Evolutionary conservation across 2,888 invertebrate species (phyloP).

Genomic region (Apoda limacodes): DNA sequence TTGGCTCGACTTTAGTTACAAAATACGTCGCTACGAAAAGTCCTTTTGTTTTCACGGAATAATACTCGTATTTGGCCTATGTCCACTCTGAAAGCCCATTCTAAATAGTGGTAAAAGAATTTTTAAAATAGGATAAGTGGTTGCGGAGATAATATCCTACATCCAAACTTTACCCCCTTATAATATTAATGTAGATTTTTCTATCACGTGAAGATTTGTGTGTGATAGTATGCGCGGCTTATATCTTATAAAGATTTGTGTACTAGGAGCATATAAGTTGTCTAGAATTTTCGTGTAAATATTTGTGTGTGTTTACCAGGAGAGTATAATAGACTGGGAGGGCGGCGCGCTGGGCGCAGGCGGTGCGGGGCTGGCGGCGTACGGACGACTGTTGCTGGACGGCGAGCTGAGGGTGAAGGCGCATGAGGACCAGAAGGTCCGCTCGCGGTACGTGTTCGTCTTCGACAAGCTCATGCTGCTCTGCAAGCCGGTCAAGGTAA

Average conservation of each 20-base stretch:
- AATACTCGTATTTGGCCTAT: too few relatives aligned
- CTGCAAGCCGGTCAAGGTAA: constrained; percentile 85
- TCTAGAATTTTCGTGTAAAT: constrained; percentile 3
- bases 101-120: too few relatives aligned
- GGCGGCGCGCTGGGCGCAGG: constrained; percentile 80
- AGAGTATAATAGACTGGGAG: constrained; percentile 86
- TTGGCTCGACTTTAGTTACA: too few relatives aligned
- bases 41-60: too few relatives aligned
- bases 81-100: too few relatives aligned
- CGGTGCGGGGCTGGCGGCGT: constrained; percentile 86
- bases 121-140: too few relatives aligned
- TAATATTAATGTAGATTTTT: too few relatives aligned
- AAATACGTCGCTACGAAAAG: too few relatives aligned
- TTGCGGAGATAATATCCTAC: too few relatives aligned
- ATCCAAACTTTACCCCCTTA: too few relatives aligned
- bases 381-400: constrained; percentile 92
- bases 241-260: neutral
- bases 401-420: constrained; percentile 94
- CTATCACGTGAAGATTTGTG: too few relatives aligned
- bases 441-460: constrained; percentile 93
- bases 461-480: constrained; percentile 97
- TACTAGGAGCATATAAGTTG: neutral
- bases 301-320: constrained; percentile 46
- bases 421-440: constrained; percentile 88
- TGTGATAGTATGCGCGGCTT: too few relatives aligned